These are phyloP conservation scores for Perizoma flavofasciatum DNA, from an alignment of 2,888 invertebrate species.

Conservation along the genomic window DNA sequence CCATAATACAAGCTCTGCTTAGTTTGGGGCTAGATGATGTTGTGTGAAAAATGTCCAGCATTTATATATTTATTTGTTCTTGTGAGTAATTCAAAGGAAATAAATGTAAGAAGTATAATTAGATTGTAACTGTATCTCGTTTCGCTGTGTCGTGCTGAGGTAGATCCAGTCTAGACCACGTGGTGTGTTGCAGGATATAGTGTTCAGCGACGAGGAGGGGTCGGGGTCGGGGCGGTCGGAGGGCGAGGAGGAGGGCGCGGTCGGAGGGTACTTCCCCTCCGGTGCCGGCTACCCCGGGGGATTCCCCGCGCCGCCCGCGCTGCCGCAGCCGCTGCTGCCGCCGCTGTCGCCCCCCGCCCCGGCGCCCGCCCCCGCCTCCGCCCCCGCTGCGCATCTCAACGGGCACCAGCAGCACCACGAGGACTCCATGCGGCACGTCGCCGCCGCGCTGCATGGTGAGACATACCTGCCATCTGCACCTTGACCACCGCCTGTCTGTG, in stretches of 20 bases:
- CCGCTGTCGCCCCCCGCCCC: slow-evolving; percentile 48
- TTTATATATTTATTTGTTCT: too few species aligned
- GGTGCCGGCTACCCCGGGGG: slow-evolving; percentile 43
- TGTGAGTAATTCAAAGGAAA: too few species aligned
- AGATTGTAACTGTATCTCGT: too few species aligned
- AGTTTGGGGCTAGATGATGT: too few species aligned
- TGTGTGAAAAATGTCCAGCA: too few species aligned
- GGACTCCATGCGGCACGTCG: slow-evolving; percentile 50
- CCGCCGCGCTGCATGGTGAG: slow-evolving; percentile 58
- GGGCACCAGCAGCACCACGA: slow-evolving; percentile 50
- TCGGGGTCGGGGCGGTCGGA: slow-evolving; percentile 83
- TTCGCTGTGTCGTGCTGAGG: too few species aligned
- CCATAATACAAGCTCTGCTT: too few species aligned
- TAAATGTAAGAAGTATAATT: too few species aligned
- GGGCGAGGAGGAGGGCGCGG: slow-evolving; percentile 82
- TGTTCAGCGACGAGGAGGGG: slow-evolving; percentile 85
- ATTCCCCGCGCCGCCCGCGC: slow-evolving; percentile 67
- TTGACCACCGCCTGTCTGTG: too few species aligned
- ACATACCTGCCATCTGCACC: too few species aligned
- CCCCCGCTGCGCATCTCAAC: slow-evolving; percentile 42
- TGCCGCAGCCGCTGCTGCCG: slow-evolving; percentile 51
- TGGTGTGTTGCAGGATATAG: slow-evolving; percentile 68
- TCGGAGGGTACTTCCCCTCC: slow-evolving; percentile 45
- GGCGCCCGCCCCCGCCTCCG: slow-evolving; percentile 47
- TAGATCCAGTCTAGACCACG: too few species aligned